Evolutionary conservation across 2,888 invertebrate species (phyloP), one percentile per base, ranked within the genome.

Genomic region (Barypeithes pellucidus): DNA sequence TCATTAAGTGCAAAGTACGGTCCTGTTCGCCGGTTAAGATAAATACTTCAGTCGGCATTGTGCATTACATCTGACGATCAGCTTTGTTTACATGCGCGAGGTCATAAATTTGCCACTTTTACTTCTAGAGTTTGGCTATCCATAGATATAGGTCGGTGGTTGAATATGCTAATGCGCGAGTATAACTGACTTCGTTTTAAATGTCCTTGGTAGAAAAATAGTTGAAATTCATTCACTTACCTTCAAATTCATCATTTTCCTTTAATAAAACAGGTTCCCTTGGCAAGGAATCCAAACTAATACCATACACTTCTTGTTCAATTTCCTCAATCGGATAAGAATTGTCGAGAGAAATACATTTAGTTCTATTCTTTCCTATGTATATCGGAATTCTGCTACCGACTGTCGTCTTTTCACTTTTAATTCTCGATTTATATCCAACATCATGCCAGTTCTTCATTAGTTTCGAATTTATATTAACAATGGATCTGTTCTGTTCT

Each of bases 211-310:
- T n/a, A n/a, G n/a, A n/a, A n/a, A n/a, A n/a, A n/a, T n/a, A n/a
- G n/a, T n/a, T n/a, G n/a, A n/a, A n/a, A n/a, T n/a, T n/a, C n/a
- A 29, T 29, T 29, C 36, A 36, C 43, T 60, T 47, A 60, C 47
- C 22, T 50, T 39, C 9, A 11, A n/a, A 24, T 5, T 39, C 18
- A 20, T 39, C 5, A 67, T 20, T 14, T 22, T 41, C 14, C 22
- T 57, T 52, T 29, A 29, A 14, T 14, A 43, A 24, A 41, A 2
- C 43, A 24, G 41, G n/a, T 3, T 47, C 60, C 22, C 47, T 60
- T 5, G 60, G 66, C 24, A 73, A 43, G 2, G 73, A 65, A 18
- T 20, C 43, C 24, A 73, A 41, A 52, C 71, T 67, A 16, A 67
- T 54, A 8, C 59, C 39, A 29, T 67, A 61, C 14, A 72, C 39